Evolutionary conservation across 2,888 invertebrate genomes (phyloP).

Genomic region (Drosophila vallismaia): DNA sequence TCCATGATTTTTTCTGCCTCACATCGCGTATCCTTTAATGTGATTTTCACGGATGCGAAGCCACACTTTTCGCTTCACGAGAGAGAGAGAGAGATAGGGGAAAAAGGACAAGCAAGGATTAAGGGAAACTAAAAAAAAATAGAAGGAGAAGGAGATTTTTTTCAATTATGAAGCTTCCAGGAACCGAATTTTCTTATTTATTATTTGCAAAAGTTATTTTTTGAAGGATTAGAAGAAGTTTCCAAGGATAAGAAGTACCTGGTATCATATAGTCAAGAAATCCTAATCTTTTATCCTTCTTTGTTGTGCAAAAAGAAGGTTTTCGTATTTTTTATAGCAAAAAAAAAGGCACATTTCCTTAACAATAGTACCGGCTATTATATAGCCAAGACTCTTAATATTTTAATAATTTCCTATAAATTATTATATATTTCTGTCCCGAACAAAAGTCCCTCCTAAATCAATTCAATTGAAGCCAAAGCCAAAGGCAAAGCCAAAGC

Average conservation of each 20-base stretch:
- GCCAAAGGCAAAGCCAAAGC: too few relatives aligned
- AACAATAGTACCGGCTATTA: neutral
- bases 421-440: too few relatives aligned
- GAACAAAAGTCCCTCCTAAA: neutral
- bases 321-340: neutral
- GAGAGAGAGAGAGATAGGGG: neutral
- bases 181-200: too few relatives aligned
- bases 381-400: too few relatives aligned
- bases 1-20: slow-evolving; percentile 17
- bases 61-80: neutral
- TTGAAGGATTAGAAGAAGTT: neutral
- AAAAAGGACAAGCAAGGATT: neutral
- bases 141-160: too few relatives aligned
- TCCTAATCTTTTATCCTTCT: neutral
- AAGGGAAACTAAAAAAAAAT: neutral
- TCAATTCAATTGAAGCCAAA: neutral
- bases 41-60: slow-evolving; percentile 21
- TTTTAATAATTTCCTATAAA: too few relatives aligned
- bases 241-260: neutral
- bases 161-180: too few relatives aligned
- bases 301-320: neutral
- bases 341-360: neutral
- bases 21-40: slow-evolving; percentile 12
- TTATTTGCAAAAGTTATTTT: too few relatives aligned
- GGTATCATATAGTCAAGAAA: neutral